Conservation (phyloP, 1,140 invertebrate genomes). For the Scaptomyza montana region DNA sequence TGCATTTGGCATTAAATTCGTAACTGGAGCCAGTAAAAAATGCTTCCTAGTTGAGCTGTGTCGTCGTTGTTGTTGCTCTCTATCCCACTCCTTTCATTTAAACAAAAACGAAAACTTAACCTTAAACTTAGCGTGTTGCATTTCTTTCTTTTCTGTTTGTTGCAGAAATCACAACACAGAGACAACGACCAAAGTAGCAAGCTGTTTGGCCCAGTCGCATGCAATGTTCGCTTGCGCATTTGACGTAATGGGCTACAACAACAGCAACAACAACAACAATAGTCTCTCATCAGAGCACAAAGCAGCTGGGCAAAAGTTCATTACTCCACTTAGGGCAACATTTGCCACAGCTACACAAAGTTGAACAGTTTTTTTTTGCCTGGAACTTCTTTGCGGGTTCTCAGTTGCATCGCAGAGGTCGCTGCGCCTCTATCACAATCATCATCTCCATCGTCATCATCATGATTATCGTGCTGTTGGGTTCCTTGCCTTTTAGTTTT, state of each 20-base stretch:
- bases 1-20: slow-evolving; percentile 43
- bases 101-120: slow-evolving; percentile 78
- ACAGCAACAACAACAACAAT: slow-evolving; percentile 16
- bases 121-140: slow-evolving; percentile 73
- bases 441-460: slow-evolving; percentile 33
- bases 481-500: slow-evolving; percentile 20
- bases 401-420: slow-evolving; percentile 56
- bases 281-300: slow-evolving; percentile 35
- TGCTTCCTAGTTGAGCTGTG: slow-evolving; percentile 63
- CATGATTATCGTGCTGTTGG: slow-evolving; percentile 29
- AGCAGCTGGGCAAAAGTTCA: slow-evolving; percentile 67
- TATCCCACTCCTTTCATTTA: slow-evolving; percentile 9
- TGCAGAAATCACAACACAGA: slow-evolving; percentile 52
- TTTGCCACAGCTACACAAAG: slow-evolving; percentile 66
- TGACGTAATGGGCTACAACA: slow-evolving; percentile 48
- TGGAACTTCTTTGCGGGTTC: slow-evolving; percentile 31
- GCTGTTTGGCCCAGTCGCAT: slow-evolving; percentile 46
- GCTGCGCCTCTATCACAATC: slow-evolving; percentile 64
- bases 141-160: slow-evolving; percentile 59
- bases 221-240: slow-evolving; percentile 34
- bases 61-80: slow-evolving; percentile 5
- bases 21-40: slow-evolving; percentile 25
- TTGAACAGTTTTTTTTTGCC: slow-evolving; percentile 52
- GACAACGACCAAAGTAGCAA: slow-evolving; percentile 18
- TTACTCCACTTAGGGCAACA: slow-evolving; percentile 74